Conservation (phyloP, 2,888 invertebrate genomes). For the Ophion slaviceki region DNA sequence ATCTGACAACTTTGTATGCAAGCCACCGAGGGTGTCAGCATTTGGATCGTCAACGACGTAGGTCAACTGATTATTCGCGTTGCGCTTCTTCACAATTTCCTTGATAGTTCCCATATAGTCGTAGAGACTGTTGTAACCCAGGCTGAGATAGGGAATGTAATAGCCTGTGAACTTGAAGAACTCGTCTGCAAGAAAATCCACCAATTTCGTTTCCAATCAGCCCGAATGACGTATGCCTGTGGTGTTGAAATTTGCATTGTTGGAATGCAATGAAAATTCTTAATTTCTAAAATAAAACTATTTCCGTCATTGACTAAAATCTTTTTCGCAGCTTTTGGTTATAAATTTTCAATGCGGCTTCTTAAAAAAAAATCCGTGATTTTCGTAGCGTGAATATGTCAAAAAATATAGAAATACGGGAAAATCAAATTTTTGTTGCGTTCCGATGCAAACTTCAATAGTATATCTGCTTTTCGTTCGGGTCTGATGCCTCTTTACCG, state of each 20-base stretch:
- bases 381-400: too few relatives aligned
- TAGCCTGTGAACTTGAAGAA: conserved; percentile 60
- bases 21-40: conserved; percentile 42
- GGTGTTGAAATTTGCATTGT: too few relatives aligned
- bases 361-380: too few relatives aligned
- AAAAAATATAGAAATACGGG: too few relatives aligned
- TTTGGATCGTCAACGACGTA: conserved; percentile 62
- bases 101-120: conserved; percentile 60
- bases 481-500: conserved; percentile 43
- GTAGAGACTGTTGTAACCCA: conserved; percentile 65
- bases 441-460: too few relatives aligned
- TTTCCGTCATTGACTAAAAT: background rate
- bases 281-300: too few relatives aligned
- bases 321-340: too few relatives aligned
- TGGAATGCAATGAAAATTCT: too few relatives aligned
- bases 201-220: background rate
- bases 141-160: conserved; percentile 66
- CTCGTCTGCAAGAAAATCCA: conserved; percentile 38
- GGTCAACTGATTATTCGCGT: conserved; percentile 42
- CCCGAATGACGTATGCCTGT: background rate
- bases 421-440: too few relatives aligned
- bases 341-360: too few relatives aligned
- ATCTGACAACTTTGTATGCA: conserved; percentile 12
- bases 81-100: conserved; percentile 56
- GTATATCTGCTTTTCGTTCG: background rate